These are phyloP conservation scores for Luffia ferchaultella DNA, from an alignment of 2,888 invertebrate genomes.

Conservation along the genomic window DNA sequence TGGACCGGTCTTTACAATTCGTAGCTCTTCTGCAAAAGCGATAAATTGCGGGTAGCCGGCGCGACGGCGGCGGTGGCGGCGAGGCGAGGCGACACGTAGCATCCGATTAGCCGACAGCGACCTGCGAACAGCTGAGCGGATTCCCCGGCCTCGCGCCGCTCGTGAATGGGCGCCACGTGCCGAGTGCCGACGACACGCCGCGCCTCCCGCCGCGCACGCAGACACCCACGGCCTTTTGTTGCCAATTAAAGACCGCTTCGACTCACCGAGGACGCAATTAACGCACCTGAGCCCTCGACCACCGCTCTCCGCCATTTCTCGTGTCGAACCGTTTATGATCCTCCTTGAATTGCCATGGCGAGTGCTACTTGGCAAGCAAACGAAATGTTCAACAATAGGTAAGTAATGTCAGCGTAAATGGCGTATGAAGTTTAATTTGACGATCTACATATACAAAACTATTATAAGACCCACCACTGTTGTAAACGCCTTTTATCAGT, in stretches of 20 bases:
- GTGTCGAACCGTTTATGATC: too few relatives aligned
- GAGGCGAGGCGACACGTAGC: constrained; percentile 5
- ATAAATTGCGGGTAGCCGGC: constrained; percentile 1
- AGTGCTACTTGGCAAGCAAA: too few relatives aligned
- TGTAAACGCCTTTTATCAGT: not conserved
- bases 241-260: not conserved
- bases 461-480: too few relatives aligned
- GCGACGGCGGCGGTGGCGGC: constrained; percentile 3
- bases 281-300: constrained; percentile 4
- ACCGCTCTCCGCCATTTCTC: not conserved
- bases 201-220: not conserved
- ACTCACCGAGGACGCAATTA: constrained; percentile 3
- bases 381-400: too few relatives aligned
- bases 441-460: too few relatives aligned
- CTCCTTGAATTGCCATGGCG: too few relatives aligned
- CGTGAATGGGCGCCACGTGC: constrained; percentile 3
- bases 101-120: constrained; percentile 7
- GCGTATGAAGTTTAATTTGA: too few relatives aligned
- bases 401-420: too few relatives aligned
- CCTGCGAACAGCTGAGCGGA: constrained; percentile 7
- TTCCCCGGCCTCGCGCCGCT: constrained; percentile 7
- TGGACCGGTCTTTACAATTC: not conserved
- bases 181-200: not conserved
- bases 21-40: not conserved
- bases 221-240: not conserved